phyloP scores from a whole-genome alignment of 1,140 invertebrate genomes.

The Heliothis subflexa region DNA sequence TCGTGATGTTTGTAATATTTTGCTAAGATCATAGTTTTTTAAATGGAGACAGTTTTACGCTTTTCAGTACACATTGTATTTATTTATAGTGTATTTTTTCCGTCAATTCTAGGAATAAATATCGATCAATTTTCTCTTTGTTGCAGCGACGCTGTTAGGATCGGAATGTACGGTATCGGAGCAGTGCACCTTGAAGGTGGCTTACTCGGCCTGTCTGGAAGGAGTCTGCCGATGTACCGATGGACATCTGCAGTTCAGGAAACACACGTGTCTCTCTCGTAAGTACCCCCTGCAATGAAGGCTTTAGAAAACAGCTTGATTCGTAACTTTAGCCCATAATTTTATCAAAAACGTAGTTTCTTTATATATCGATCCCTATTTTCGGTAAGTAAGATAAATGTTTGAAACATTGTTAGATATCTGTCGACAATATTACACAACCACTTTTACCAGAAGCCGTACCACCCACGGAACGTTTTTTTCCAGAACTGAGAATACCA shows the following conservation, averaged over 20 bases:
- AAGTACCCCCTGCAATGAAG: constrained; percentile 85
- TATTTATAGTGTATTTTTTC: not conserved
- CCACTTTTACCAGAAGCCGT: not conserved
- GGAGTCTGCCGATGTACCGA: constrained; percentile 91
- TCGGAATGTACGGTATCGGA: constrained; percentile 90
- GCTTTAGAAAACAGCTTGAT: no score
- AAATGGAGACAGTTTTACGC: not conserved
- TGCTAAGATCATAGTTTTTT: not conserved
- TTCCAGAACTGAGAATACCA: not conserved
- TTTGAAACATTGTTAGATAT: not conserved
- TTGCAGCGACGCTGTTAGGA: constrained; percentile 91
- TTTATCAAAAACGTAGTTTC: no score
- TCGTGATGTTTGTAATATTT: constrained; percentile 18
- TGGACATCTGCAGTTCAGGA: constrained; percentile 93
- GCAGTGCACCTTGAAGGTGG: constrained; percentile 92
- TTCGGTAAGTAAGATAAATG: no score
- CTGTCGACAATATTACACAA: not conserved
- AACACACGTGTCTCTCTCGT: constrained; percentile 95
- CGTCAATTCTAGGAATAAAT: not conserved
- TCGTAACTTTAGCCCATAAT: no score
- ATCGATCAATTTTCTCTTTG: constrained; percentile 57
- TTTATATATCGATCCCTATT: no score
- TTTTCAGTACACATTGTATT: not conserved
- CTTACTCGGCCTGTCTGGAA: constrained; percentile 91
- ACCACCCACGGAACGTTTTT: not conserved